Base-by-base conservation (phyloP, 2,113 vertebrate genomes). In the Eretmochelys imbricata region DNA sequence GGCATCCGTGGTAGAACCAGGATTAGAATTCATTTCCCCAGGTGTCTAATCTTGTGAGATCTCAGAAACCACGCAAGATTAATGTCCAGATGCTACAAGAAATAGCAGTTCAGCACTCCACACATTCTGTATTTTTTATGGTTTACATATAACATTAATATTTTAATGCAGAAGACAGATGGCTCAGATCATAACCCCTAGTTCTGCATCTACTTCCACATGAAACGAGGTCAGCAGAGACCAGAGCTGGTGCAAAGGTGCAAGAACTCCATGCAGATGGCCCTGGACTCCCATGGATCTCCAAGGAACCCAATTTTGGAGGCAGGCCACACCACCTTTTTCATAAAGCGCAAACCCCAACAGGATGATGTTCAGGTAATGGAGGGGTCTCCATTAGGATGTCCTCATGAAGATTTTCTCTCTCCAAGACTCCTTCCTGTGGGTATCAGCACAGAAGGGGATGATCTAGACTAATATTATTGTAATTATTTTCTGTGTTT, bases 241-340 rank as follows among this genome's bases (percentile, higher is more conserved):
- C 38, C 76, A 19, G 0, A 13, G 48, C 53, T 50, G 16, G 12
- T 2, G 2, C 27, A 69, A 82, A 88, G 35, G 31, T 13, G 86
- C 0, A 2, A 76, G 65, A 62, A 20, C 6, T 14, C 72, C 22
- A 2, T 7, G n/a, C 27, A 80, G 17, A 7, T 10, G 3, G 20
- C 10, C 51, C 49, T 10, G 0, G 1, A 27, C 13, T 80, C 48
- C 8, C 7, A 24, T 6, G 4, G 31, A 90, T 50, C 85, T 35
- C 46, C 65, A 62, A 4, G 69, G 27, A 93, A 14, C 4, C 54
- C 4, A 35, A 29, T 0, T 1, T 0, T 48, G 24, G 4, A 62
- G 50, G 12, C 31, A 89, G n/a, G 35, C 48, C 82, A 80, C 7
- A 59, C 12, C 1, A 20, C 31, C 75, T 76, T 75, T 38, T 69